phyloP scores from a whole-genome alignment of 2,113 vertebrate species.

The Vidua chalybeata region DNA sequence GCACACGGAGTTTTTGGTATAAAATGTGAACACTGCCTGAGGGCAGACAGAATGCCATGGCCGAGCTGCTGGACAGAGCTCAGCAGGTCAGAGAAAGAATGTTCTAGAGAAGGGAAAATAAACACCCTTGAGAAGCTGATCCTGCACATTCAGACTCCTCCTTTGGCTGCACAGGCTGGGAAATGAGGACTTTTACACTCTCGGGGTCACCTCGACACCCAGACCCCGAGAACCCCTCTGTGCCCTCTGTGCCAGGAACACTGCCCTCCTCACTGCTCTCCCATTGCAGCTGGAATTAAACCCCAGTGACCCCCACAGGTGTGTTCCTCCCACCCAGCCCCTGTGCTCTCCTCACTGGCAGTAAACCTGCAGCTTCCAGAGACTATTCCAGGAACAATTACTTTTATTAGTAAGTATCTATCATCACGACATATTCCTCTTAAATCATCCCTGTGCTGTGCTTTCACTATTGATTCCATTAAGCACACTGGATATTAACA shows the following conservation, averaged over 20 bases:
- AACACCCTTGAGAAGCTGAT: no score
- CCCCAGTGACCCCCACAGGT: background rate
- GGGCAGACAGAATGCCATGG: no score
- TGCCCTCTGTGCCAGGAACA: background rate
- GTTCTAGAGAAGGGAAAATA: no score
- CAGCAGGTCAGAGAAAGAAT: no score
- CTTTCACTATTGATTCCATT: background rate
- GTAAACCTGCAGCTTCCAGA: rapidly evolving
- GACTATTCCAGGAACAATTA: background rate
- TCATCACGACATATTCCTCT: background rate
- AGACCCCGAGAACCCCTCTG: background rate
- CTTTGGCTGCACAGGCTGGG: no score
- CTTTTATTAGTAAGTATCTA: constrained; percentile 50
- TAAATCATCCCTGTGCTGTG: background rate
- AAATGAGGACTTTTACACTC: no score
- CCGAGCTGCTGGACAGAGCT: no score
- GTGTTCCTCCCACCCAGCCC: background rate
- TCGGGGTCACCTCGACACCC: no score
- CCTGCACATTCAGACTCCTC: no score
- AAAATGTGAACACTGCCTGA: no score
- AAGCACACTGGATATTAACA: background rate
- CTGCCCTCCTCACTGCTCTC: background rate
- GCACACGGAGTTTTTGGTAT: no score
- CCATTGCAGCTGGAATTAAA: rapidly evolving
- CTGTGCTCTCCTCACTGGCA: rapidly evolving